Evolutionary conservation across 2,888 invertebrate genomes (phyloP).

Genomic region (Baronia brevicornis): DNA sequence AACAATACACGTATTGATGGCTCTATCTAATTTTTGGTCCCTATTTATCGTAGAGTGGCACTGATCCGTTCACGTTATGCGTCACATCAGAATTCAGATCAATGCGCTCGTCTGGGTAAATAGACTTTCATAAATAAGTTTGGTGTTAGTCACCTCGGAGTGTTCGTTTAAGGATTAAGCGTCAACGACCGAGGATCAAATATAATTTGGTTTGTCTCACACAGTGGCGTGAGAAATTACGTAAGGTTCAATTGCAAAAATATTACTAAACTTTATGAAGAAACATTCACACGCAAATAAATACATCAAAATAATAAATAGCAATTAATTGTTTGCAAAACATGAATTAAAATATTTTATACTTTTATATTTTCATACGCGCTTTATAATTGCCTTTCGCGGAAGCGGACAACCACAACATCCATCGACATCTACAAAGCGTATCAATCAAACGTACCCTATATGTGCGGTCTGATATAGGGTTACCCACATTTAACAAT

Average conservation of each 20-base stretch:
- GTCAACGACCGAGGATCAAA: conserved; percentile 23
- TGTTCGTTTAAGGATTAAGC: conserved; percentile 47
- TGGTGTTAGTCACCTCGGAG: conserved; percentile 38
- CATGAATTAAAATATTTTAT: background rate
- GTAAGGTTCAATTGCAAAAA: too few species aligned
- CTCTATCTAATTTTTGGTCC: conserved; percentile 2
- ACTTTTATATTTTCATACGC: conserved; percentile 8
- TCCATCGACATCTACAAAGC: conserved; percentile 34
- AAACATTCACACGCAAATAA: too few species aligned
- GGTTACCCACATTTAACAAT: conserved; percentile 4
- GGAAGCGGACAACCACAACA: conserved; percentile 53
- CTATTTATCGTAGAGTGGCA: conserved; percentile 3
- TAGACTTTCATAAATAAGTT: conserved; percentile 33
- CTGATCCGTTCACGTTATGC: conserved; percentile 5
- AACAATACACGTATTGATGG: too few species aligned
- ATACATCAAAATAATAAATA: conserved; percentile 38
- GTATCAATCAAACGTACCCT: conserved; percentile 43
- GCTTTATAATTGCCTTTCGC: conserved; percentile 26
- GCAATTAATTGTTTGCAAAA: too few species aligned
- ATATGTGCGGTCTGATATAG: conserved; percentile 17
- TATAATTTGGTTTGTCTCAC: conserved; percentile 42
- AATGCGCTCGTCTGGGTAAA: conserved; percentile 29
- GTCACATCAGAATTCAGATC: conserved; percentile 18
- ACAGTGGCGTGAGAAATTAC: conserved; percentile 26
- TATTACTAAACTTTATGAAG: too few species aligned